These are phyloP conservation scores for Motacilla alba DNA, from an alignment of 2,113 vertebrate species.

Conservation along the genomic window DNA sequence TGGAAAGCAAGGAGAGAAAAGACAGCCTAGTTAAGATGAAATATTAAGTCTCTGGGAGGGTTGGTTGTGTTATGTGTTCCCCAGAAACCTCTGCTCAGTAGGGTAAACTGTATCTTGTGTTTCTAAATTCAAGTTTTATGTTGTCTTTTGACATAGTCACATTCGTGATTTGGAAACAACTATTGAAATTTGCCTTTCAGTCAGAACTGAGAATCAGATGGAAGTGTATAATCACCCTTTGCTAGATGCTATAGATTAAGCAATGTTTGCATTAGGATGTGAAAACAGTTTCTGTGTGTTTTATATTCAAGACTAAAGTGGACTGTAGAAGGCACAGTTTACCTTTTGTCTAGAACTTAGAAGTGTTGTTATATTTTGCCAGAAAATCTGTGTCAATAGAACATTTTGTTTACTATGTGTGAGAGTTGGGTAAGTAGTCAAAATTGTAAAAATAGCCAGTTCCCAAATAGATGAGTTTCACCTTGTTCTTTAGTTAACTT, in stretches of 20 bases:
- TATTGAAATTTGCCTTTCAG: not conserved
- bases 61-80: not conserved
- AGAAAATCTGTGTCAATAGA: not conserved
- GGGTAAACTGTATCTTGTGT: not conserved
- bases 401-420: not conserved
- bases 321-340: not conserved
- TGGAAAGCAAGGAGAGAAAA: not conserved
- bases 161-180: not conserved
- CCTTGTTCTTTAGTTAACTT: not conserved
- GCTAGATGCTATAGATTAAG: not conserved
- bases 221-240: not conserved
- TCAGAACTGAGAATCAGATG: not conserved
- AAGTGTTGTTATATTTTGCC: not conserved
- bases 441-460: not conserved
- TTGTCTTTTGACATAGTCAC: not conserved
- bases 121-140: not conserved
- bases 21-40: not conserved
- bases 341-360: not conserved
- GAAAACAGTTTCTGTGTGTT: not conserved
- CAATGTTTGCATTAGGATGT: not conserved
- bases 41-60: not conserved
- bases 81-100: not conserved
- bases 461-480: not conserved
- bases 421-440: not conserved
- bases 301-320: not conserved